Conservation (phyloP, 2,113 vertebrate species). For the Oncorhynchus tshawytscha region DNA sequence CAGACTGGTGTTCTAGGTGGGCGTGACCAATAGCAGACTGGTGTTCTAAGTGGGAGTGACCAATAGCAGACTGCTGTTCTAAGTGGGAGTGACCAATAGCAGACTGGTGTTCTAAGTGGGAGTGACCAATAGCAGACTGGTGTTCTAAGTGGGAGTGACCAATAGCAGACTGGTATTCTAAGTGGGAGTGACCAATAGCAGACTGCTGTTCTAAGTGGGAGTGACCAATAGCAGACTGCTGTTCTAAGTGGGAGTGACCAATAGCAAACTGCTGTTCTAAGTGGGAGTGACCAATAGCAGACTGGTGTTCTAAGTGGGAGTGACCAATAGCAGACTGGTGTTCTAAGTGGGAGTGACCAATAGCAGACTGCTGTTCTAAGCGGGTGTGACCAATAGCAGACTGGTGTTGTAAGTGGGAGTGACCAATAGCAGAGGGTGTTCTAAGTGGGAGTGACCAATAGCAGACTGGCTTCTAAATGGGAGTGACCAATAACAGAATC, state of each 20-base stretch:
- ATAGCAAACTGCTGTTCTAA: too few relatives aligned
- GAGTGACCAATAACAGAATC: not conserved
- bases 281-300: too few relatives aligned
- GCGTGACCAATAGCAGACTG: not conserved
- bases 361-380: slow-evolving; percentile 7
- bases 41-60: too few relatives aligned
- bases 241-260: too few relatives aligned
- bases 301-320: too few relatives aligned
- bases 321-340: not conserved
- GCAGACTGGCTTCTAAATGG: not conserved
- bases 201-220: not conserved
- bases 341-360: slow-evolving; percentile 20
- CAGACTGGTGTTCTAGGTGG: not conserved
- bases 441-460: not conserved
- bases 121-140: not conserved
- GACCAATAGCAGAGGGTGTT: not conserved
- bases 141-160: slow-evolving; percentile 20
- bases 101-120: too few relatives aligned
- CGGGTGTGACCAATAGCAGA: not conserved
- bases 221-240: not conserved
- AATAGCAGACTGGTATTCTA: slow-evolving; percentile 11
- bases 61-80: too few relatives aligned
- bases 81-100: too few relatives aligned
- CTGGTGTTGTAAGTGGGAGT: not conserved
- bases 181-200: not conserved